Percentiles rank a stretch among this genome's conserved stretches.
phyloP scores from a whole-genome alignment of 2,888 invertebrate species.

The Tipula vernalis region DNA sequence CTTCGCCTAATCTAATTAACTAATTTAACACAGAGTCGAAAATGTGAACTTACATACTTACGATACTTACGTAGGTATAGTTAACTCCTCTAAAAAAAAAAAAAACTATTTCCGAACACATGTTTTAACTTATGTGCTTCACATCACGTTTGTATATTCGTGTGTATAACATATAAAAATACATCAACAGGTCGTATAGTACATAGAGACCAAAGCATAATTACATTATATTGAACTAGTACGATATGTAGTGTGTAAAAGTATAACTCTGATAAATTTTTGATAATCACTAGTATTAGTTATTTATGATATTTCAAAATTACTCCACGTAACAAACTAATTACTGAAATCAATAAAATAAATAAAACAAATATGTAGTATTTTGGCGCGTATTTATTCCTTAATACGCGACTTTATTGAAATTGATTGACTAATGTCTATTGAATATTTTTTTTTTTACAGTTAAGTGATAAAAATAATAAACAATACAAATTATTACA shows the following conservation, averaged over 20 bases:
- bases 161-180: neutral
- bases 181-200: neutral
- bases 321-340: neutral
- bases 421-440: neutral
- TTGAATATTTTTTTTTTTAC: no score
- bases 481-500: no score
- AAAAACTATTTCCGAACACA: neutral
- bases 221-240: neutral
- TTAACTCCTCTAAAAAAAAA: neutral
- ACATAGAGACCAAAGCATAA: neutral
- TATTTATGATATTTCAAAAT: neutral
- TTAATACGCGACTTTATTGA: neutral
- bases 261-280: neutral
- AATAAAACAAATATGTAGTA: neutral
- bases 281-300: neutral
- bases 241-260: neutral
- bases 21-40: neutral
- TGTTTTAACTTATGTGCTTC: neutral
- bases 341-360: neutral
- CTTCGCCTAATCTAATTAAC: neutral
- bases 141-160: neutral
- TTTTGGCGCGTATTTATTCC: neutral
- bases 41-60: neutral
- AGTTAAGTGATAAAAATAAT: no score
- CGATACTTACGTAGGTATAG: neutral